phyloP scores from a whole-genome alignment of 2,888 invertebrate species.

The Seladonia tumulorum region DNA sequence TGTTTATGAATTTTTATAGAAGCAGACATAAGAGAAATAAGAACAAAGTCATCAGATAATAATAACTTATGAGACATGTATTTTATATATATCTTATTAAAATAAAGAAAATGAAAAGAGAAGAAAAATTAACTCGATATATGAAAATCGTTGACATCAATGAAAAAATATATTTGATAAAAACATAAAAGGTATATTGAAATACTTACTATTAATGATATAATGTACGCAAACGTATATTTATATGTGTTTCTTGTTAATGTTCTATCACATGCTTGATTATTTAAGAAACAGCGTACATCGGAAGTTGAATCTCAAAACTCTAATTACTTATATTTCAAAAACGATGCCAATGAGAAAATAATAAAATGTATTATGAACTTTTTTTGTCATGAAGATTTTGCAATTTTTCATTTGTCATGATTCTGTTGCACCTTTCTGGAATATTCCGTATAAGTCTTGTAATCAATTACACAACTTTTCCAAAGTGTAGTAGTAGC shows the following conservation, averaged over 20 bases:
- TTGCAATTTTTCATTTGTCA: conserved; percentile 12
- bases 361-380: neutral
- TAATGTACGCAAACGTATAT: conserved; percentile 10
- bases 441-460: neutral
- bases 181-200: neutral
- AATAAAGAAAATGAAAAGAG: neutral
- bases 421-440: conserved; percentile 8
- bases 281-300: neutral
- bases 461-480: neutral
- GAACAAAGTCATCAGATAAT: neutral
- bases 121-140: neutral
- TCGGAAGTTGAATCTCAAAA: conserved; percentile 1
- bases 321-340: conserved; percentile 21
- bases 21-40: neutral
- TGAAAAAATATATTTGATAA: neutral
- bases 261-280: neutral
- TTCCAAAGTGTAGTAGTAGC: conserved; percentile 10
- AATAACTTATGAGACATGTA: neutral
- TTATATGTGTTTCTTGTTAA: conserved; percentile 11
- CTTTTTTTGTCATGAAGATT: conserved; percentile 15
- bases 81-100: neutral
- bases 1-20: neutral
- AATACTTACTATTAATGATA: conserved; percentile 18
- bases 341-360: conserved; percentile 4
- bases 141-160: neutral